Base-by-base conservation (phyloP, 2,888 invertebrate species). In the Eupithecia centaureata region DNA sequence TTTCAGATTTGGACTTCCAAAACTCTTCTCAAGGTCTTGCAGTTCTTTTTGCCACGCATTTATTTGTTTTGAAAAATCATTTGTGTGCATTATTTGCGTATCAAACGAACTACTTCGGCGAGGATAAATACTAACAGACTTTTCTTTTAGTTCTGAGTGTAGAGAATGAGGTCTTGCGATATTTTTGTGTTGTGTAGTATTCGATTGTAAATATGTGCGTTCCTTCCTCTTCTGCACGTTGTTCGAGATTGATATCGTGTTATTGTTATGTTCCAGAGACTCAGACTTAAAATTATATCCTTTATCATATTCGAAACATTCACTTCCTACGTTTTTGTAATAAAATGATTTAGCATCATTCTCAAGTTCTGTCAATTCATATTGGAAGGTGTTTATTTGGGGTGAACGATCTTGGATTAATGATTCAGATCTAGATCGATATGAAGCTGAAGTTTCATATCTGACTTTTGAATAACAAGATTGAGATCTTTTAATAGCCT, bases 401-500 rank as follows among this genome's bases (percentile, higher is more conserved):
- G 25, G 35, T 18, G 54, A 52, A 33, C 12, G 18, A 33, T 51
- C 35, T 35, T 63, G 13, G 33, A 30, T 25, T 27, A 62, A 35
- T 28, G 52, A 61, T 30, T 61, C 57, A 12, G 51, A 57, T 25
- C 61, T 61, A 62, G 68, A 54, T 28, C 63, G 35, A 47, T n/a
- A 54, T 35, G 61, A 61, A 61, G 52, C 30, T 25, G 61, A 38
- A 5, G 27, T 59, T 25, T 61, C 54, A 38, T 61, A 63, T 35
- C 25, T 51, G 0, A 66, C 32, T 33, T 63, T 63, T 54, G 66
- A 61, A 52, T 63, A 61, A 52, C 70, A 70, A 57, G 70, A 70
- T 15, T 32, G 63, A 4, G 70, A 66, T 32, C 60, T 63, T 64
- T 47, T 65, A 10, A 66, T 54, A 30, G 28, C 28, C 30, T 56